Percentiles rank a stretch among this genome's conserved stretches.
These are phyloP conservation scores for Drosophila micromelanica DNA, from an alignment of 1,140 invertebrate genomes.

Conservation along the genomic window DNA sequence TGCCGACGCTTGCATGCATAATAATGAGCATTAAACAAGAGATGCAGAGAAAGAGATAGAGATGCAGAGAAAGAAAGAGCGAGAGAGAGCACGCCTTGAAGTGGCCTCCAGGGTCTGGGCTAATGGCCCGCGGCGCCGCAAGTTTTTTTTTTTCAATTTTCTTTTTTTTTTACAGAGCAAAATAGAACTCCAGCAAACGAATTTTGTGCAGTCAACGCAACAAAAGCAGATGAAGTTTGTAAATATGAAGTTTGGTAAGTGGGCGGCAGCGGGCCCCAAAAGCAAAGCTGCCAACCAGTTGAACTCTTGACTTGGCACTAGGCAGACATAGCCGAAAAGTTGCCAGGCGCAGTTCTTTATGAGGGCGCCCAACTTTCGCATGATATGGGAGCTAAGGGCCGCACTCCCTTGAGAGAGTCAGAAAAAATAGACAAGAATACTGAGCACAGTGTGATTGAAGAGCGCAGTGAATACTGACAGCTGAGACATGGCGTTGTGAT, in stretches of 20 bases:
- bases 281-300: slow-evolving; percentile 33
- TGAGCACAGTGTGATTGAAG: slow-evolving; percentile 28
- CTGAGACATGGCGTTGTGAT: slow-evolving; percentile 1
- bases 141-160: slow-evolving; percentile 30
- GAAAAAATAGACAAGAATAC: slow-evolving; percentile 12
- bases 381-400: slow-evolving; percentile 37
- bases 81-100: slow-evolving; percentile 43
- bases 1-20: slow-evolving; percentile 55
- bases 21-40: slow-evolving; percentile 72
- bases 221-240: slow-evolving; percentile 58
- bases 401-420: slow-evolving; percentile 16
- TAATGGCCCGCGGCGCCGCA: slow-evolving; percentile 75
- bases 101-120: slow-evolving; percentile 71
- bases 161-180: neutral
- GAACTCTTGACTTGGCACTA: slow-evolving; percentile 59
- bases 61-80: too few relatives aligned
- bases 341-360: slow-evolving; percentile 68
- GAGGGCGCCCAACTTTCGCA: slow-evolving; percentile 36
- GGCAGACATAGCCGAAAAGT: slow-evolving; percentile 72
- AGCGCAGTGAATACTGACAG: neutral
- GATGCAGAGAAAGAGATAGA: slow-evolving; percentile 44
- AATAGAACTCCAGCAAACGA: neutral
- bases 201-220: slow-evolving; percentile 9
- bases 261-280: slow-evolving; percentile 27
- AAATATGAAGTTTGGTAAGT: slow-evolving; percentile 81